Percentiles rank a stretch among this genome's conserved stretches.
These are phyloP conservation scores for Chaetodon auriga DNA, from an alignment of 2,113 vertebrate genomes.

Conservation along the genomic window DNA sequence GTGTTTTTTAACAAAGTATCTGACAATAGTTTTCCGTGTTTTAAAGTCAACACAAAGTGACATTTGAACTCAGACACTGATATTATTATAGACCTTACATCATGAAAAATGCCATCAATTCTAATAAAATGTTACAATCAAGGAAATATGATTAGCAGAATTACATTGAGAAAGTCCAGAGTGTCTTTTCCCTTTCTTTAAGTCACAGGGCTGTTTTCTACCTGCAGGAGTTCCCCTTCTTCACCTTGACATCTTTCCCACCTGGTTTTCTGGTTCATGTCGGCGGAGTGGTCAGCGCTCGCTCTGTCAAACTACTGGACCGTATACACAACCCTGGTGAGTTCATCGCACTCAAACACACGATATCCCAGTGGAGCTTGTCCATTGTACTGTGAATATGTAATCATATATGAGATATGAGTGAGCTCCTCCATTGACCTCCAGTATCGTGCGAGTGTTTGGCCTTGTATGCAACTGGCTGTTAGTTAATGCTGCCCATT, in stretches of 20 bases:
- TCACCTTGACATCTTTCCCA: conserved; percentile 95
- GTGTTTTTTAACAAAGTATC: not conserved
- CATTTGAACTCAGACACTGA: not conserved
- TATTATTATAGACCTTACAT: not conserved
- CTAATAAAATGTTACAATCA: not conserved
- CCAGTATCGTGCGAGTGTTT: conserved; percentile 42
- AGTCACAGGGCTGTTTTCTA: conserved; percentile 27
- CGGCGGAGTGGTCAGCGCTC: conserved; percentile 96
- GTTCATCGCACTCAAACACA: conserved; percentile 53
- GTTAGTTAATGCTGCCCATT: conserved; percentile 53
- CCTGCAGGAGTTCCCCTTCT: conserved; percentile 96
- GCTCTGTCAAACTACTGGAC: conserved; percentile 97
- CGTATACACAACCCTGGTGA: conserved; percentile 98
- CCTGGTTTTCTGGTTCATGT: conserved; percentile 94
- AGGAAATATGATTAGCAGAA: not conserved
- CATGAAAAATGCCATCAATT: not conserved
- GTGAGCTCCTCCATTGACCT: conserved; percentile 43
- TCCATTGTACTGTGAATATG: conserved; percentile 12
- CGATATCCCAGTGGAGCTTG: conserved; percentile 7
- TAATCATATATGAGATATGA: not conserved
- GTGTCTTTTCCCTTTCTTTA: not conserved
- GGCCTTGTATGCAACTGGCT: conserved; percentile 48
- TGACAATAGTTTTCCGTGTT: not conserved
- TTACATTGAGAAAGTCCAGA: not conserved
- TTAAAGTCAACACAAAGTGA: no score